Base-by-base conservation (phyloP, 2,113 vertebrate genomes). In the Baryphthengus martii region DNA sequence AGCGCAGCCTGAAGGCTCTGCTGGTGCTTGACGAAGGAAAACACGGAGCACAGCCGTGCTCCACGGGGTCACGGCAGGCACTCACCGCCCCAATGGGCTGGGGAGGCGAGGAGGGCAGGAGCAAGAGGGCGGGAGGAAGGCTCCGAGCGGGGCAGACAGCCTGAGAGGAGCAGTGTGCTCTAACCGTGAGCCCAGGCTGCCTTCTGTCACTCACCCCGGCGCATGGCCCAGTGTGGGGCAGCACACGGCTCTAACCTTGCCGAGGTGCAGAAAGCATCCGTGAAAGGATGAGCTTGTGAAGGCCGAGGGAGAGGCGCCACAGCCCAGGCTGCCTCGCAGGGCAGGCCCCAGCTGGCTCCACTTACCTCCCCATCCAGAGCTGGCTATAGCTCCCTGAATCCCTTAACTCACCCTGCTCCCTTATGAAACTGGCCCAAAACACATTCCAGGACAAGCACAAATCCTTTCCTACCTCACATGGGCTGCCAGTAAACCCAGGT, bases 201-300 rank as follows among this genome's bases (percentile, higher is more conserved):
- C 71, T 63, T 39, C 0, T 2, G 35, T 52, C 62, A 7, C 8
- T 0, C 28, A 9, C 3, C 21, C 13, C 0, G 0, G 10, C 24
- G 29, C 37, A 66, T 13, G 55, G 70, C 47, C 14, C 42, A 6
- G 39, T 0, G 1, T 0, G 23, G 63, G 68, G 40, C 76, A 84
- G 77, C 49, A 70, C 59, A n/a, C 0, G 3, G 68, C 65, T 73
- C n/a, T 18, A 4, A 17, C 59, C n/a, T 53, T 29, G 55, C 49
- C 3, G 4, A 82, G 79, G 17, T 35, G 19, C 44, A 59, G 53
- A 65, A 4, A 70, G 49, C 63, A 61, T n/a, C 65, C 81, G 37
- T 6, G 45, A 62, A 85, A 77, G 50, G 37, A 31, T 0, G 4
- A 74, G 88, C 68, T 66, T 47, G 45, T 0, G 0, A 87, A 71